Percentiles rank a stretch among this genome's conserved stretches.
phyloP scores from a whole-genome alignment of 2,797 vertebrate genomes.

The Champsocephalus gunnari region DNA sequence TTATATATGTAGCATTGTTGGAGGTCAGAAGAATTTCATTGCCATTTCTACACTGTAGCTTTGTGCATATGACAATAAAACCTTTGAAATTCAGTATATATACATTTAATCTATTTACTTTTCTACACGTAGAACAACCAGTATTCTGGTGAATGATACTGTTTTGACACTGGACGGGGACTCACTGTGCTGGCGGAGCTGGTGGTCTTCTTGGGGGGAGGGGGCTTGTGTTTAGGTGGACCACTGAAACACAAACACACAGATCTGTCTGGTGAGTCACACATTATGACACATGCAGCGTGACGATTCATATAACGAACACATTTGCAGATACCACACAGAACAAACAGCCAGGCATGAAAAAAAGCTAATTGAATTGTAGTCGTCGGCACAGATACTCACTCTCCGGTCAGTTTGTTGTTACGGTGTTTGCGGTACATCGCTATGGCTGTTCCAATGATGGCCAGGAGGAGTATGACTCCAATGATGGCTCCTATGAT shows the following conservation, averaged over 20 bases:
- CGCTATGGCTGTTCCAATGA: constrained; percentile 76
- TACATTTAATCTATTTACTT: constrained; percentile 8
- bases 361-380: too few relatives aligned
- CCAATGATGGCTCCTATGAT: constrained; percentile 84
- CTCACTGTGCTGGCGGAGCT: constrained; percentile 74
- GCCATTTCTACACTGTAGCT: too few relatives aligned
- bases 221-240: constrained; percentile 86
- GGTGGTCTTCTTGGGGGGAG: constrained; percentile 79
- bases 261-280: constrained; percentile 30
- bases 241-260: constrained; percentile 70
- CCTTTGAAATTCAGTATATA: too few relatives aligned
- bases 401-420: constrained; percentile 72
- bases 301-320: constrained; percentile 21
- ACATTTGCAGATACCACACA: constrained; percentile 3
- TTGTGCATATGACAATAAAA: too few relatives aligned
- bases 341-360: background rate
- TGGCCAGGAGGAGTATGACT: constrained; percentile 76
- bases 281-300: background rate
- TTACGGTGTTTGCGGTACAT: constrained; percentile 72
- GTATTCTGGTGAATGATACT: background rate
- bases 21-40: too few relatives aligned
- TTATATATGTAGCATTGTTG: too few relatives aligned
- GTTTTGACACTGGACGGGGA: background rate
- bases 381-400: constrained; percentile 55
- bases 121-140: background rate